Evolutionary conservation across 1,140 invertebrate genomes (phyloP).

Genomic region (Cotesia chilonis): DNA sequence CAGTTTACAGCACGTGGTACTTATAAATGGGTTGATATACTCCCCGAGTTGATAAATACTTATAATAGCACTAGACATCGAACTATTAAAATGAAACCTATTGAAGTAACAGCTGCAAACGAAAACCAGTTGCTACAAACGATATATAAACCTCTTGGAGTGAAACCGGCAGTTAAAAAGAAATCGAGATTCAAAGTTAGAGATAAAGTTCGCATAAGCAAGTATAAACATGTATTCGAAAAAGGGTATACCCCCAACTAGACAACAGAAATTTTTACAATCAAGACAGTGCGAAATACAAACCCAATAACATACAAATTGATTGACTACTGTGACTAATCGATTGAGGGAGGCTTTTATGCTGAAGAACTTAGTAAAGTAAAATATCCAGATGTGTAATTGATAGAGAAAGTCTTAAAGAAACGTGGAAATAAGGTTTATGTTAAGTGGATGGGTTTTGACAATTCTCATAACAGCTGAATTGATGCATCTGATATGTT

Average conservation of each 20-base stretch:
- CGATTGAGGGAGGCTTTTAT: slow-evolving; percentile 2
- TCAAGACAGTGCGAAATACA: neutral
- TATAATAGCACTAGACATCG: slow-evolving; percentile 28
- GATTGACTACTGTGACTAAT: neutral
- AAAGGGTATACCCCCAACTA: neutral
- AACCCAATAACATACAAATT: no score
- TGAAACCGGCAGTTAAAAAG: neutral
- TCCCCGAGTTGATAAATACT: neutral
- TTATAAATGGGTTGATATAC: slow-evolving; percentile 29
- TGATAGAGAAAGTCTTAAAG: slow-evolving; percentile 13
- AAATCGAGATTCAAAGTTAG: neutral
- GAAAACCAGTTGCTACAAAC: slow-evolving; percentile 10
- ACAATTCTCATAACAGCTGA: neutral
- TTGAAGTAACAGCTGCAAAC: neutral
- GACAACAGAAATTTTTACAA: slow-evolving; percentile 22
- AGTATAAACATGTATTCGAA: slow-evolving; percentile 15
- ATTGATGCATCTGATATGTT: neutral
- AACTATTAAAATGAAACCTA: slow-evolving; percentile 18
- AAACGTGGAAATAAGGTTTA: slow-evolving; percentile 9
- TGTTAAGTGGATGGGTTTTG: slow-evolving; percentile 29
- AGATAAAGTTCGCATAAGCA: slow-evolving; percentile 16
- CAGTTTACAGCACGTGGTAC: neutral
- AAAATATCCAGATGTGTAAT: slow-evolving; percentile 17
- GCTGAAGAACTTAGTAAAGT: slow-evolving; percentile 13
- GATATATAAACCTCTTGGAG: neutral